phyloP scores from a whole-genome alignment of 2,888 invertebrate species.

The Dioctria rufipes region DNA sequence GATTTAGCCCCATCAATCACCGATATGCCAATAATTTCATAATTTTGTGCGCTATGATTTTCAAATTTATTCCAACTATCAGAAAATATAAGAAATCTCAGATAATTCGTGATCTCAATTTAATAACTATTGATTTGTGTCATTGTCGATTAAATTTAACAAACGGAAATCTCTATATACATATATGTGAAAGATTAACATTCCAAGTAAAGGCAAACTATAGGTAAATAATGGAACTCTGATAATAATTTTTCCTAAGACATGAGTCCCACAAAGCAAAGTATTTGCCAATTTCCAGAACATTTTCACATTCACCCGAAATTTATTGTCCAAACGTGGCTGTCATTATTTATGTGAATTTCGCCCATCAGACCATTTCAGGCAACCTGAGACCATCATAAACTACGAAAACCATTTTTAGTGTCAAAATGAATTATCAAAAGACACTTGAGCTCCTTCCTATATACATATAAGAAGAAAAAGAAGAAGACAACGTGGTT shows the following conservation, averaged over 20 bases:
- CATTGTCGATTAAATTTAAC: too few relatives aligned
- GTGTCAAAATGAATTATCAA: constrained; percentile 45
- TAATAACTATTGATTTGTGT: too few relatives aligned
- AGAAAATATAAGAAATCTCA: too few relatives aligned
- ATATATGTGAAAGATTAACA: constrained; percentile 1
- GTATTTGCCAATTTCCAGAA: neutral
- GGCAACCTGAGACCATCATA: constrained; percentile 5
- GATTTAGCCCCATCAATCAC: too few relatives aligned
- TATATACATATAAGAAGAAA: too few relatives aligned
- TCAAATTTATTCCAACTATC: too few relatives aligned
- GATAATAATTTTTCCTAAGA: neutral
- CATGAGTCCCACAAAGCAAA: neutral
- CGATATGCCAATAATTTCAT: too few relatives aligned
- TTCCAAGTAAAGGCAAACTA: neutral
- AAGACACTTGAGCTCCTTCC: constrained; percentile 1
- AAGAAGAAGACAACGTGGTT: neutral
- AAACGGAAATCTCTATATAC: too few relatives aligned
- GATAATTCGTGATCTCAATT: too few relatives aligned
- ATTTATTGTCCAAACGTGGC: constrained; percentile 34
- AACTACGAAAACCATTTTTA: constrained; percentile 25
- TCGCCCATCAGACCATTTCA: constrained; percentile 11
- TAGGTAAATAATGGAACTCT: neutral
- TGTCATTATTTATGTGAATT: constrained; percentile 47
- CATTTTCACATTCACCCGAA: constrained; percentile 1
- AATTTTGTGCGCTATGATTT: too few relatives aligned